Evolutionary conservation across 2,888 invertebrate species (phyloP).

Genomic region (Mythimna vitellina): DNA sequence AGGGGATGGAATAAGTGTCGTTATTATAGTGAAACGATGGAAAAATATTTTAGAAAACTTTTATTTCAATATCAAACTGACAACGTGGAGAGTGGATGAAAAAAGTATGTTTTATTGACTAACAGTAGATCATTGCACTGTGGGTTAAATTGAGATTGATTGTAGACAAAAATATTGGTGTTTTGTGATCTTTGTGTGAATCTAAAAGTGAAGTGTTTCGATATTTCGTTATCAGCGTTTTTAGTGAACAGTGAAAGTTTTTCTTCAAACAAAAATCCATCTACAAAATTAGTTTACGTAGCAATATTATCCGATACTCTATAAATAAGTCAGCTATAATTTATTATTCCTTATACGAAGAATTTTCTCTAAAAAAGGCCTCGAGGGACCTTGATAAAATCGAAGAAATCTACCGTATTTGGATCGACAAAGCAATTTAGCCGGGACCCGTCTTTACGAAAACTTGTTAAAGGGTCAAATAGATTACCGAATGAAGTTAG

Average conservation of each 20-base stretch:
- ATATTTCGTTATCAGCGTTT: not conserved
- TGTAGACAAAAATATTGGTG: slow-evolving; percentile 16
- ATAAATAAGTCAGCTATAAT: slow-evolving; percentile 50
- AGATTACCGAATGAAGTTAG: slow-evolving; percentile 62
- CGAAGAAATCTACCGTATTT: slow-evolving; percentile 57
- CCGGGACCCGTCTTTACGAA: slow-evolving; percentile 56
- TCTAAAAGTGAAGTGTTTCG: not conserved
- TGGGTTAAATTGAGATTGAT: slow-evolving; percentile 39
- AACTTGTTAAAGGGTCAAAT: slow-evolving; percentile 67
- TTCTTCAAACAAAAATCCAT: not conserved
- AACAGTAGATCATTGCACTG: slow-evolving; percentile 23
- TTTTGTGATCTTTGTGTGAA: not conserved
- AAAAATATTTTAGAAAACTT: slow-evolving; percentile 66
- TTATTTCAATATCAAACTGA: slow-evolving; percentile 36
- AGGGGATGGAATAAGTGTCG: slow-evolving; percentile 69
- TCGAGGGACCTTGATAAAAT: slow-evolving; percentile 60
- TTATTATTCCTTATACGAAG: slow-evolving; percentile 61
- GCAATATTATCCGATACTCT: slow-evolving; percentile 13
- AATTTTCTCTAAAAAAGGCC: slow-evolving; percentile 55
- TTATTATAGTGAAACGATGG: slow-evolving; percentile 72
- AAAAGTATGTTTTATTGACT: slow-evolving; percentile 38
- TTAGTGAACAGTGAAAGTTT: not conserved
- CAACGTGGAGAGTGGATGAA: slow-evolving; percentile 10
- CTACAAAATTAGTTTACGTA: slow-evolving; percentile 20
- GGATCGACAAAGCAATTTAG: slow-evolving; percentile 66